Percentiles rank a stretch among this genome's conserved stretches.
phyloP scores from a whole-genome alignment of 2,888 invertebrate species.

The Monochamus alternatus region DNA sequence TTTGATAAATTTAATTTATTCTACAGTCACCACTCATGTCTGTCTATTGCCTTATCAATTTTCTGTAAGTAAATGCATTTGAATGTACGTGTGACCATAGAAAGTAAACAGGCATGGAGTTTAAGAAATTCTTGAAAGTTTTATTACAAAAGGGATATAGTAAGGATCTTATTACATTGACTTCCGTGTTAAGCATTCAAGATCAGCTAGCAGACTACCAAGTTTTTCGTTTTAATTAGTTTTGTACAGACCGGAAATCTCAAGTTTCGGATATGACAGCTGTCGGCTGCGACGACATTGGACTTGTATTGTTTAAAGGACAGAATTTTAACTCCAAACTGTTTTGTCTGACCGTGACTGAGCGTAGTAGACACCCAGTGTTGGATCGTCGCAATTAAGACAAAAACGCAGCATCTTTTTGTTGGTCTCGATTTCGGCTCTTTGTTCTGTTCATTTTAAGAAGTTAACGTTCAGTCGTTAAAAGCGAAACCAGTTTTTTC shows the following conservation, averaged over 20 bases:
- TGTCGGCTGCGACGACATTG: background rate
- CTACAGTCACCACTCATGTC: too few species aligned
- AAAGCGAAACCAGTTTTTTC: constrained; percentile 37
- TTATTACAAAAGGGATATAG: too few species aligned
- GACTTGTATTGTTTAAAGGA: background rate
- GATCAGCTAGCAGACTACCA: too few species aligned
- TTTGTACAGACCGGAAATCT: background rate
- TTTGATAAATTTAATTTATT: too few species aligned
- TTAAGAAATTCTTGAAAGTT: too few species aligned
- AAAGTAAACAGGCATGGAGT: too few species aligned
- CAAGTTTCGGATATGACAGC: background rate
- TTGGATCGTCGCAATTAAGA: constrained; percentile 12
- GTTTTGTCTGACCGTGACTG: constrained; percentile 10
- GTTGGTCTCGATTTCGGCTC: constrained; percentile 26
- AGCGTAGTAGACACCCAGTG: constrained; percentile 9
- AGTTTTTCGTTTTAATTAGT: background rate
- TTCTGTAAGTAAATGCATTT: too few species aligned
- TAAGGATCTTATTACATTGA: too few species aligned
- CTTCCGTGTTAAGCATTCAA: too few species aligned
- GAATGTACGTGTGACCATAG: too few species aligned
- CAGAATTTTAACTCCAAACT: background rate
- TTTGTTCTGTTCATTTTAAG: constrained; percentile 27
- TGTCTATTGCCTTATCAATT: too few species aligned
- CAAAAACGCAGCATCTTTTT: constrained; percentile 23
- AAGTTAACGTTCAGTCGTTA: constrained; percentile 33